phyloP scores from a whole-genome alignment of 2,113 vertebrate species.

The Hemiprocne comata region DNA sequence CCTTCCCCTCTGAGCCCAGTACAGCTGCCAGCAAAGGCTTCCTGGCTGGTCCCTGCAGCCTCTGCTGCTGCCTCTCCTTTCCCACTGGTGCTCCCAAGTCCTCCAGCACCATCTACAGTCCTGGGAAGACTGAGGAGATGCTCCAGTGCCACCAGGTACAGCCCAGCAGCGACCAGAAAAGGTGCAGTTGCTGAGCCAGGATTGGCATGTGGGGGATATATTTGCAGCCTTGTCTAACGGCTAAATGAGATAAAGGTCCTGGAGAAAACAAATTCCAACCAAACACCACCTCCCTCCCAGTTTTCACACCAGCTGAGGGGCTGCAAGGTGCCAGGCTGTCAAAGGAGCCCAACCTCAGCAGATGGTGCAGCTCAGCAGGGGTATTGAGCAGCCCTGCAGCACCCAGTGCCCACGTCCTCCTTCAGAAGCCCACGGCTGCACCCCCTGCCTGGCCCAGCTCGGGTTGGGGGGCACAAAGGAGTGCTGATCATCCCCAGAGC shows the following conservation, averaged over 20 bases:
- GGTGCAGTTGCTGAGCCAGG: fast-evolving
- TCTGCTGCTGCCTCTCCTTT: fast-evolving
- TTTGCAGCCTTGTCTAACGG: not conserved
- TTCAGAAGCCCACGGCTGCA: too few relatives aligned
- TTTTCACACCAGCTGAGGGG: not conserved
- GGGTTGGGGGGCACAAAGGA: fast-evolving
- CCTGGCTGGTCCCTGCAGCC: not conserved
- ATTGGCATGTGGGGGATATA: fast-evolving
- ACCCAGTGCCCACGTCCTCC: too few relatives aligned
- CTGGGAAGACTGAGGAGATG: fast-evolving
- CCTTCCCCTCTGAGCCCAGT: not conserved
- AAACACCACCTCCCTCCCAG: fast-evolving
- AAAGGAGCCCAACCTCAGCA: not conserved
- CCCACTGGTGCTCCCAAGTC: not conserved
- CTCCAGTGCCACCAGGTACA: not conserved
- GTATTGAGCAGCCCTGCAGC: too few relatives aligned
- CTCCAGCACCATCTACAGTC: constrained; percentile 52
- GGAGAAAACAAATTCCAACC: not conserved
- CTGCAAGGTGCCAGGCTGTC: not conserved
- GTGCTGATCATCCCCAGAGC: too few relatives aligned
- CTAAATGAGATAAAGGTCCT: fast-evolving
- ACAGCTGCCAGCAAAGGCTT: fast-evolving
- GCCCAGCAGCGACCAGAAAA: fast-evolving
- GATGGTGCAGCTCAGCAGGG: too few relatives aligned
- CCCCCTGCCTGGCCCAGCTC: not conserved